These are phyloP conservation scores for Fragum fragum DNA, from an alignment of 2,888 invertebrate genomes.

Conservation along the genomic window DNA sequence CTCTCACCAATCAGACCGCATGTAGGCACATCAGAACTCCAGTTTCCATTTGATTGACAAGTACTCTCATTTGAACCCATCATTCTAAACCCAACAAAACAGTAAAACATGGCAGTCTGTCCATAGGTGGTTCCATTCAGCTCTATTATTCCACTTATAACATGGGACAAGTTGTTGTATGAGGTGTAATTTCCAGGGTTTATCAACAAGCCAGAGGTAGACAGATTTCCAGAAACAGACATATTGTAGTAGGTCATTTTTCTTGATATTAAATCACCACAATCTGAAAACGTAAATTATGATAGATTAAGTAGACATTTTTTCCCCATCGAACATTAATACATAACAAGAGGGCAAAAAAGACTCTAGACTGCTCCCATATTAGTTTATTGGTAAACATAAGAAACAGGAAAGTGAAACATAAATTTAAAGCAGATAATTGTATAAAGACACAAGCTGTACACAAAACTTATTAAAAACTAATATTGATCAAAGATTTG, in stretches of 20 bases:
- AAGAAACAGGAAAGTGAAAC: too few species aligned
- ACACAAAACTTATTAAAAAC: too few species aligned
- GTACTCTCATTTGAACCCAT: background rate
- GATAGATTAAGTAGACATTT: too few species aligned
- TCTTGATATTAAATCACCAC: background rate
- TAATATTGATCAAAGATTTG: too few species aligned
- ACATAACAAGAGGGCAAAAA: too few species aligned
- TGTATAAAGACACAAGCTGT: too few species aligned
- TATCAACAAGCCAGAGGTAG: background rate
- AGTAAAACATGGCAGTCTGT: background rate
- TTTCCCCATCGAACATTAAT: too few species aligned
- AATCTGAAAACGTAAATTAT: background rate
- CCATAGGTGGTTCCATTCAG: background rate
- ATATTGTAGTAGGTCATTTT: background rate
- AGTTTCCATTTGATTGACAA: slow-evolving; percentile 6
- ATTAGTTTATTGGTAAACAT: too few species aligned
- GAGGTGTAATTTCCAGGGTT: background rate
- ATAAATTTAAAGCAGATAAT: too few species aligned
- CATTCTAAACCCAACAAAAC: background rate
- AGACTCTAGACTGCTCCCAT: too few species aligned
- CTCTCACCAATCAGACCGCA: slow-evolving; percentile 33
- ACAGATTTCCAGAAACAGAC: background rate
- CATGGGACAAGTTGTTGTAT: background rate
- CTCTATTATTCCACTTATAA: background rate
- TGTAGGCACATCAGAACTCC: background rate